Conservation (phyloP, 2,888 invertebrate genomes). For the Chymomyza caudatula region DNA sequence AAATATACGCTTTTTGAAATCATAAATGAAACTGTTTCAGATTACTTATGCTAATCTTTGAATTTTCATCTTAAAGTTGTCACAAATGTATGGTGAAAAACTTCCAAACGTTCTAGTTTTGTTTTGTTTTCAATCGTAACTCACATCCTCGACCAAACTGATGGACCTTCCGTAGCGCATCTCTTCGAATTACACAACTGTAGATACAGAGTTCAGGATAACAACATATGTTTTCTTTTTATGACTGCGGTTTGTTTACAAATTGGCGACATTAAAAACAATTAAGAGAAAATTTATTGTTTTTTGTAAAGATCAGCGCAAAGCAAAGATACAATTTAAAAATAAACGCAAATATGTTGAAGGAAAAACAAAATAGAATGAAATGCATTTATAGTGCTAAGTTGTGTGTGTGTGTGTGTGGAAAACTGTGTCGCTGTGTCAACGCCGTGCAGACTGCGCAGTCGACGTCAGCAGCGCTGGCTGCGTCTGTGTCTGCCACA, state of each 20-base stretch:
- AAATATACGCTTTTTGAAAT: too few relatives aligned
- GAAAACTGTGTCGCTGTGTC: slow-evolving; percentile 69
- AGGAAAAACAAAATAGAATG: slow-evolving; percentile 24
- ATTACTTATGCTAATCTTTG: too few relatives aligned
- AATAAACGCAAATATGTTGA: slow-evolving; percentile 45
- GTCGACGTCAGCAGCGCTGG: slow-evolving; percentile 17
- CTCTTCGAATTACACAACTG: slow-evolving; percentile 39
- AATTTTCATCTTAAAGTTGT: too few relatives aligned
- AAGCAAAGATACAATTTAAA: slow-evolving; percentile 55
- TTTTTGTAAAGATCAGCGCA: slow-evolving; percentile 16
- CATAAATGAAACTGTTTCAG: too few relatives aligned
- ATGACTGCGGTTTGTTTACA: slow-evolving; percentile 63
- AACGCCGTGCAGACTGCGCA: slow-evolving; percentile 39
- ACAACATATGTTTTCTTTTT: slow-evolving; percentile 34
- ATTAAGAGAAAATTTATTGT: slow-evolving; percentile 33
- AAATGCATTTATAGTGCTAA: slow-evolving; percentile 12
- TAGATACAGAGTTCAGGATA: too few relatives aligned
- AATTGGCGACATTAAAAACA: slow-evolving; percentile 68
- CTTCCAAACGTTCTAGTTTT: too few relatives aligned
- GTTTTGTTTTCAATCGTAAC: too few relatives aligned
- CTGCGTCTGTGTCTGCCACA: slow-evolving; percentile 26
- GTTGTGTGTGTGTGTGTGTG: slow-evolving; percentile 28
- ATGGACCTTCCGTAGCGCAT: background rate
- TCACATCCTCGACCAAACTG: too few relatives aligned
- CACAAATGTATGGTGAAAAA: too few relatives aligned